These are phyloP conservation scores for Tapirus terrestris DNA, from an alignment of 2,113 vertebrate species.

Conservation along the genomic window DNA sequence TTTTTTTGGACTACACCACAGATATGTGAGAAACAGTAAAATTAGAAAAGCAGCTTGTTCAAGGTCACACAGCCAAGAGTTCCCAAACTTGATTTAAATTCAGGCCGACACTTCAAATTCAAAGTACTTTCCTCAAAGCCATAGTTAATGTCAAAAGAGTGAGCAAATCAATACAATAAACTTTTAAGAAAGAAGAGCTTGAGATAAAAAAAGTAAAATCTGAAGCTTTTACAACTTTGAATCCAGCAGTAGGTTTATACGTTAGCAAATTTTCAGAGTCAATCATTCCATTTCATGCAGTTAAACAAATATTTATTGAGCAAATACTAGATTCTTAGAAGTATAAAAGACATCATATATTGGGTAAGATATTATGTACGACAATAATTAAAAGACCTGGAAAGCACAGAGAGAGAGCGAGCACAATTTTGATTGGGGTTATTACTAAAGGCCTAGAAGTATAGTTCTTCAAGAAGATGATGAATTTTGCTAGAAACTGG, in stretches of 20 bases:
- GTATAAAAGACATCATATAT: background rate
- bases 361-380: background rate
- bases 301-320: background rate
- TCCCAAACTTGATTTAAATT: background rate
- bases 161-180: background rate
- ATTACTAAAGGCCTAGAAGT: background rate
- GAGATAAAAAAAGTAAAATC: background rate
- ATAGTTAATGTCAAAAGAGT: background rate
- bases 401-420: background rate
- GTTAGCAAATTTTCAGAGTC: background rate
- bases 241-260: background rate
- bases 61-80: background rate
- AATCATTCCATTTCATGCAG: background rate
- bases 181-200: background rate
- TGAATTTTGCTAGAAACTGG: background rate
- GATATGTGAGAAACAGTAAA: background rate
- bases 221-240: slow-evolving; percentile 14
- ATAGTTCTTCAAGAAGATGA: background rate
- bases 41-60: background rate
- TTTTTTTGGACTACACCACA: background rate
- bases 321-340: background rate
- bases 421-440: background rate
- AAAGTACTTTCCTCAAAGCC: background rate
- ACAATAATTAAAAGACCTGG: background rate
- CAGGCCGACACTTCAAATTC: background rate